Base-by-base conservation (phyloP, 2,113 vertebrate species). In the Fulica atra region DNA sequence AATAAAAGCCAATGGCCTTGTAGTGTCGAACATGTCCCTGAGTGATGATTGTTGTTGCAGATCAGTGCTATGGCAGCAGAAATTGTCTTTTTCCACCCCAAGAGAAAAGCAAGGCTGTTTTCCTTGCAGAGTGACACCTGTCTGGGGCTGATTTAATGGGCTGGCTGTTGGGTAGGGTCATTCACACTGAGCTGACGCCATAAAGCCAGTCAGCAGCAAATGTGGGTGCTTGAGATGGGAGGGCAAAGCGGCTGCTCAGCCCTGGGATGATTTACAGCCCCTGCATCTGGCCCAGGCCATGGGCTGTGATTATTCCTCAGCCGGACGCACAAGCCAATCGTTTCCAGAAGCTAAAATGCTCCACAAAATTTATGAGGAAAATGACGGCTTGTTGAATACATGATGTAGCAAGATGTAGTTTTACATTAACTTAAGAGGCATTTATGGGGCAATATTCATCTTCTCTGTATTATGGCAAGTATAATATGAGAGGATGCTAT, bases 401-500 rank as follows among this genome's bases (percentile, higher is more conserved):
- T 93, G 96, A 97, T 97, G 97, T 95, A 97, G 96, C 74, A 1
- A 96, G 95, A 97, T 95, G 96, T 93, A 95, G 96, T 91, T 96
- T 96, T 96, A 97, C 97, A 97, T 97, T 97, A 97, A 97, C 96
- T 97, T 97, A 97, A 97, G 97, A 97, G 97, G 97, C 97, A 96
- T 97, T 97, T 97, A 97, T 96, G 87, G 97, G 97, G 95, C 92
- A 96, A 94, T 97, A 97, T 96, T 97, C 97, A 96, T 96, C 96
- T 95, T 96, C 87, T 70, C 94, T 91, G 86, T 94, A 72, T 54
- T 95, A 97, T 97, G 95, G 93, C 89, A 93, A 97, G 94, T 90
- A 74, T 76, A 96, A 96, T 93, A 68, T n/a, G 88, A 97, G 96
- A 87, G 85, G 96, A 90, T 91, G 96, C 87, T 93, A 54, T 97